phyloP scores from a whole-genome alignment of 2,888 invertebrate genomes.

The Lochmaea crataegi region DNA sequence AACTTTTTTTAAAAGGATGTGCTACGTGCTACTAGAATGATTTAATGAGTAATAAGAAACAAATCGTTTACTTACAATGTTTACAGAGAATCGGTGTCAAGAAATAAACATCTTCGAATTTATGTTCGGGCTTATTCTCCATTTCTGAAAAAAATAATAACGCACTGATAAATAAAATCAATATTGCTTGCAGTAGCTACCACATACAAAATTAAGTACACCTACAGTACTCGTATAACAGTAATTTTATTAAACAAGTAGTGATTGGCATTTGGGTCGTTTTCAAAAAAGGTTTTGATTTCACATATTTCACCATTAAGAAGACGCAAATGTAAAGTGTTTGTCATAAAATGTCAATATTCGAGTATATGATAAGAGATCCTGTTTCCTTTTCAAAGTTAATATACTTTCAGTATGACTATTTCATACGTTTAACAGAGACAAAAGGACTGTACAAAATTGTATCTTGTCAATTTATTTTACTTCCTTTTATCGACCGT shows the following conservation, averaged over 20 bases:
- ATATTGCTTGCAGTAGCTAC: background rate
- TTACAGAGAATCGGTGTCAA: conserved; percentile 68
- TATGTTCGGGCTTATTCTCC: conserved; percentile 60
- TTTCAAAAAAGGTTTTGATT: background rate
- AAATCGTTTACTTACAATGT: conserved; percentile 67
- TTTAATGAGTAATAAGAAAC: background rate
- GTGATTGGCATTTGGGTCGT: background rate
- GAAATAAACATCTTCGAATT: conserved; percentile 67
- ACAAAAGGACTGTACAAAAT: background rate
- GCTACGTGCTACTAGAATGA: background rate
- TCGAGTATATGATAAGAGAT: background rate
- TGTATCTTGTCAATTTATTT: background rate
- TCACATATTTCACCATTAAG: conserved; percentile 5
- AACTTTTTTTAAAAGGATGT: no score
- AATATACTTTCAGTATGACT: background rate
- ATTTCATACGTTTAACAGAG: background rate
- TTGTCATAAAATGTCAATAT: background rate
- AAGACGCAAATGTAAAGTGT: background rate
- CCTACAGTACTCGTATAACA: background rate
- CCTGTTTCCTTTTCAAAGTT: background rate
- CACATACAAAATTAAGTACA: background rate
- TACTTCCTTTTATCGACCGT: background rate
- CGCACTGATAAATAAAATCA: background rate
- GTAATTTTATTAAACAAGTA: background rate
- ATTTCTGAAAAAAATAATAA: conserved; percentile 48